Percentiles rank a stretch among this genome's conserved stretches.
Evolutionary conservation across 2,888 invertebrate genomes (phyloP).

Genomic region (Esperia sulphurella): DNA sequence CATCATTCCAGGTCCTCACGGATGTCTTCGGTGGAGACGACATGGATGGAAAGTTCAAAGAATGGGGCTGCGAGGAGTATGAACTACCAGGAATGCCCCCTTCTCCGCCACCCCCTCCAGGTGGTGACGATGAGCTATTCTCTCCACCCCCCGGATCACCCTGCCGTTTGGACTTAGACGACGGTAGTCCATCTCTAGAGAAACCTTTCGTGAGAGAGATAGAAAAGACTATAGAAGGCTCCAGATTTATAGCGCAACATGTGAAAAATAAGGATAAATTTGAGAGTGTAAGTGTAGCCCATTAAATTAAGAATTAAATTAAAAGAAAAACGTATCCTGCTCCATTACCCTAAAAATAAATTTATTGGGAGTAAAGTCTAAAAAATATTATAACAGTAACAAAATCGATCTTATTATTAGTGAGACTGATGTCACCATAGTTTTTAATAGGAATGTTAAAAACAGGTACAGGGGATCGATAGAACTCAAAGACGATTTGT

Average conservation of each 20-base stretch:
- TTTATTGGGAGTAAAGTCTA: too few species aligned
- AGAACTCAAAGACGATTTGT: too few species aligned
- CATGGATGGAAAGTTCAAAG: constrained; percentile 70
- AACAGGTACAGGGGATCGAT: too few species aligned
- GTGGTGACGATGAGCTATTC: constrained; percentile 91
- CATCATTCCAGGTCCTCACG: constrained; percentile 82
- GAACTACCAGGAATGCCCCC: constrained; percentile 86
- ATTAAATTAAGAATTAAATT: too few species aligned
- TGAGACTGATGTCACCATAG: too few species aligned
- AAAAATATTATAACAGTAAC: too few species aligned
- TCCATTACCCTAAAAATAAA: too few species aligned
- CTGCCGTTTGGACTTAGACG: constrained; percentile 79
- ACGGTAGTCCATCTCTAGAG: constrained; percentile 88
- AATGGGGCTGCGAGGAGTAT: constrained; percentile 83
- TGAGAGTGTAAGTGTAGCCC: constrained; percentile 88
- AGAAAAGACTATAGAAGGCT: constrained; percentile 95
- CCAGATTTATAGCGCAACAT: constrained; percentile 96
- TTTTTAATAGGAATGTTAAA: too few species aligned
- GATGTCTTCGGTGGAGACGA: constrained; percentile 85
- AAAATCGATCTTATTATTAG: too few species aligned
- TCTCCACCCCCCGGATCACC: constrained; percentile 86
- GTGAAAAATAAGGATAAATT: constrained; percentile 96
- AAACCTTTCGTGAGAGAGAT: constrained; percentile 90
- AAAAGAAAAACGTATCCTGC: too few species aligned
- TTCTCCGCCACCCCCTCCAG: constrained; percentile 86